A percentile compares a stretch with the other conserved stretches of the same genome.
Evolutionary conservation across 2,888 invertebrate species (phyloP).

Genomic region (Microdon myrmicae): DNA sequence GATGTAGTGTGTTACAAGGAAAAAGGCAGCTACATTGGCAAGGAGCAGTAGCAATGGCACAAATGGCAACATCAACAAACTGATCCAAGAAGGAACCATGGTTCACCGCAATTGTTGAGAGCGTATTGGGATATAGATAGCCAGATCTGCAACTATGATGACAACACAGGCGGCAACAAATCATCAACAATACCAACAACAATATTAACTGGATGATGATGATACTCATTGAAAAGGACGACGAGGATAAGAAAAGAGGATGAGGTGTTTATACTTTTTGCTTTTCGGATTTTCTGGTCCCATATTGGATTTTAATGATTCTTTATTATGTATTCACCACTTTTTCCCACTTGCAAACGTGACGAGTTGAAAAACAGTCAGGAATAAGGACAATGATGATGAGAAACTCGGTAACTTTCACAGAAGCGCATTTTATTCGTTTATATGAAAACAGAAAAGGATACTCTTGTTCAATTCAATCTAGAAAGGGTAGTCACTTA

Average conservation of each 20-base stretch:
- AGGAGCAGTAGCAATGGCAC: not conserved
- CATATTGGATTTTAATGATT: constrained; percentile 49
- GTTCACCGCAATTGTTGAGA: constrained; percentile 49
- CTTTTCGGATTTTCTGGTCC: constrained; percentile 27
- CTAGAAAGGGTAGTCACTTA: too few relatives aligned
- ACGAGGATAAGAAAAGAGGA: constrained; percentile 15
- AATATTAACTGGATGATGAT: too few relatives aligned
- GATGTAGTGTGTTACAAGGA: too few relatives aligned
- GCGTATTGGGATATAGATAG: constrained; percentile 32
- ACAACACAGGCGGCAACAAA: not conserved
- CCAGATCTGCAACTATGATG: constrained; percentile 38
- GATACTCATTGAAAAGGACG: too few relatives aligned
- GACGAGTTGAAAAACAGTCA: constrained; percentile 44
- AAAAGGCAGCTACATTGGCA: constrained; percentile 12
- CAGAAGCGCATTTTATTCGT: too few relatives aligned
- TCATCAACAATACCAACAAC: not conserved
- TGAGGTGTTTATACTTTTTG: constrained; percentile 33
- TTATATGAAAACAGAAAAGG: too few relatives aligned
- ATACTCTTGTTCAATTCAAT: too few relatives aligned
- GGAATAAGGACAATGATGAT: constrained; percentile 29
- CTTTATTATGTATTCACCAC: constrained; percentile 47
- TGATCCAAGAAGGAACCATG: constrained; percentile 29
- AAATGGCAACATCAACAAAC: constrained; percentile 10
- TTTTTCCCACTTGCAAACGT: constrained; percentile 33
- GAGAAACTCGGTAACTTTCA: constrained; percentile 12